Evolutionary conservation across 2,888 invertebrate species (phyloP), one percentile per base, ranked within the genome.

Genomic region (Hyalella azteca): DNA sequence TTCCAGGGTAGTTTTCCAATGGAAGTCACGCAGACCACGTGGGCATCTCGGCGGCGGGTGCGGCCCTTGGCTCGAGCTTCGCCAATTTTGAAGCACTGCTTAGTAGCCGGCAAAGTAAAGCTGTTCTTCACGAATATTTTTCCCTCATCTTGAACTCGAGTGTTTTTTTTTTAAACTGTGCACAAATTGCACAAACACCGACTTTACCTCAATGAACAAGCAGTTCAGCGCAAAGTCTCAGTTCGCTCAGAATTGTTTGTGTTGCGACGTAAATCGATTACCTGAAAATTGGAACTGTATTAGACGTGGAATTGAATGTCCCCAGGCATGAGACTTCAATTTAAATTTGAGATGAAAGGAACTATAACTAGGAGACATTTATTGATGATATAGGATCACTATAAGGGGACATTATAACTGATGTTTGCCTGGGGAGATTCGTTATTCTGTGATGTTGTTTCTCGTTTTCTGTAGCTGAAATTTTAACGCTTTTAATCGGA

Each of bases 1-100:
- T 66, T 66, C 66, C 36, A 66, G 66, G 66, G n/a, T n/a, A 36
- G 66, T 36, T 66, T 66, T 36, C 66, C 19, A 36, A 66, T 66
- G 36, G 36, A 22, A 36, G 66, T 66, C 66, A 66, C 66, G 66
- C 66, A 66, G 36, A 36, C 19, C 36, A 29, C 66, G 32, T 36
- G 29, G 66, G 29, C 11, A 29, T n/a, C 19, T 29, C 36, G 32
- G 29, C 32, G 36, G 39, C 32, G 19, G n/a, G 11, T 66, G 36
- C 66, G 5, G 66, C 36, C 36, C 36, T 66, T 66, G 39, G n/a
- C 50, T 50, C 26, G 54, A 26, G 3, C 66, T 66, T 36, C 36
- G 5, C 32, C 36, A 66, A 66, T 66, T 36, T 7, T 66, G 66
- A 66, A 66, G 66, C 26, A 7, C 15, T 32, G 66, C 36, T 66